phyloP scores from a whole-genome alignment of 2,113 vertebrate species.

The Tursiops truncatus region DNA sequence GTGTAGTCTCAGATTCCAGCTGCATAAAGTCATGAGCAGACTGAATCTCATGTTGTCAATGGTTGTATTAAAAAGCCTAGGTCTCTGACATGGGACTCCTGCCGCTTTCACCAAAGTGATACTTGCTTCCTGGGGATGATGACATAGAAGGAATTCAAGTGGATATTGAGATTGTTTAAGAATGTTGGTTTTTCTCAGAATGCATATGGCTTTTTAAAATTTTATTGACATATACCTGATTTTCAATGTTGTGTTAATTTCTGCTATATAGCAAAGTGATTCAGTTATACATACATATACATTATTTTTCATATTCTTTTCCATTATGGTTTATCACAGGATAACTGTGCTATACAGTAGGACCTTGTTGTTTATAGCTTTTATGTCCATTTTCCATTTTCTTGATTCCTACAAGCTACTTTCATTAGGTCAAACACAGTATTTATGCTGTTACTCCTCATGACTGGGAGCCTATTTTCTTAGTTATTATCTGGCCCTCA shows the following conservation, averaged over 20 bases:
- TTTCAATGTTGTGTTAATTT: not conserved
- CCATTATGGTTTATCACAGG: not conserved
- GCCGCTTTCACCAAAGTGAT: not conserved
- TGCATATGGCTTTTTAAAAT: not conserved
- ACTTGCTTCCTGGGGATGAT: not conserved
- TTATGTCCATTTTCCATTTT: not conserved
- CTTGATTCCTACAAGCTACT: not conserved
- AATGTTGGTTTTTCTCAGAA: slow-evolving; percentile 5
- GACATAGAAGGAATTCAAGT: not conserved
- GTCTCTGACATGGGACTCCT: not conserved
- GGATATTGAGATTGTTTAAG: not conserved
- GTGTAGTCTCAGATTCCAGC: not conserved
- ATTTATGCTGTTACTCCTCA: not conserved
- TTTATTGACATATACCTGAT: not conserved
- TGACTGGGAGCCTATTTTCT: not conserved
- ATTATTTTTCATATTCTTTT: not conserved
- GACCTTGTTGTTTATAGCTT: not conserved
- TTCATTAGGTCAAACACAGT: not conserved
- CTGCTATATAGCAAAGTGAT: not conserved
- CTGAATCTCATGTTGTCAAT: not conserved
- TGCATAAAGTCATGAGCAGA: slow-evolving; percentile 10
- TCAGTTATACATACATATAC: not conserved
- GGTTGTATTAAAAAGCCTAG: not conserved
- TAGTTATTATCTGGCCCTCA: not conserved
- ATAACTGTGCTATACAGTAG: too few species aligned